Percentiles rank a stretch among this genome's conserved stretches.
phyloP scores from a whole-genome alignment of 1,140 invertebrate species.

The Matsumurasca onukii region DNA sequence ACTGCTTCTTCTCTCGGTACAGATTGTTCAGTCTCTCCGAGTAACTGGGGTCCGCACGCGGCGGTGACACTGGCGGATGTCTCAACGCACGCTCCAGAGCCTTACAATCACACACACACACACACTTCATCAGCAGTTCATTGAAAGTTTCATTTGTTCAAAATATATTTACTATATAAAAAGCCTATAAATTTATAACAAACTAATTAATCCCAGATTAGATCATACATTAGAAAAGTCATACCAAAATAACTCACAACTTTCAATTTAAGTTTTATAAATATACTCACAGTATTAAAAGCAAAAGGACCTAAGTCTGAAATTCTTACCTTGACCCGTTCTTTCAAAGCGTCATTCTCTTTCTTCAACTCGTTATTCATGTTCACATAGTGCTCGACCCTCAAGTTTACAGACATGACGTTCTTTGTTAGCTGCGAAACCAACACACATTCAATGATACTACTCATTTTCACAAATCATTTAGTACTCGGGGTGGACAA shows the following conservation, averaged over 20 bases:
- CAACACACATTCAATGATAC: neutral
- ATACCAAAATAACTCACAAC: too few relatives aligned
- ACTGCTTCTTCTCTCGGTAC: neutral
- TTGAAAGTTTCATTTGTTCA: neutral
- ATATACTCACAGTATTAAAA: too few relatives aligned
- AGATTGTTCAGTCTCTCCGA: neutral
- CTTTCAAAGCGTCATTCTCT: too few relatives aligned
- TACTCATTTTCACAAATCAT: neutral
- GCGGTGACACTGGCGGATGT: neutral
- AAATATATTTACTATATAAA: neutral
- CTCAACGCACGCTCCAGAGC: too few relatives aligned
- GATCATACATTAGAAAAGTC: too few relatives aligned
- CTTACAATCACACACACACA: too few relatives aligned
- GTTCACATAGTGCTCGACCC: neutral
- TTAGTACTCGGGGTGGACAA: too few relatives aligned
- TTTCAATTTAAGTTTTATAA: too few relatives aligned
- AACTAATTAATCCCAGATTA: neutral
- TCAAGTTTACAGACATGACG: neutral
- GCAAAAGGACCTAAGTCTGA: too few relatives aligned
- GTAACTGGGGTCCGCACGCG: neutral
- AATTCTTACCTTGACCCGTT: too few relatives aligned
- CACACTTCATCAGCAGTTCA: neutral
- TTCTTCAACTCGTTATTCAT: too few relatives aligned
- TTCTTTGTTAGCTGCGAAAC: slow-evolving; percentile 1
- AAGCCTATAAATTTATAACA: neutral